A percentile compares a stretch with the other conserved stretches of the same genome.
These are phyloP conservation scores for Phrynosoma blainvillii DNA, from an alignment of 2,113 vertebrate species.

Conservation along the genomic window DNA sequence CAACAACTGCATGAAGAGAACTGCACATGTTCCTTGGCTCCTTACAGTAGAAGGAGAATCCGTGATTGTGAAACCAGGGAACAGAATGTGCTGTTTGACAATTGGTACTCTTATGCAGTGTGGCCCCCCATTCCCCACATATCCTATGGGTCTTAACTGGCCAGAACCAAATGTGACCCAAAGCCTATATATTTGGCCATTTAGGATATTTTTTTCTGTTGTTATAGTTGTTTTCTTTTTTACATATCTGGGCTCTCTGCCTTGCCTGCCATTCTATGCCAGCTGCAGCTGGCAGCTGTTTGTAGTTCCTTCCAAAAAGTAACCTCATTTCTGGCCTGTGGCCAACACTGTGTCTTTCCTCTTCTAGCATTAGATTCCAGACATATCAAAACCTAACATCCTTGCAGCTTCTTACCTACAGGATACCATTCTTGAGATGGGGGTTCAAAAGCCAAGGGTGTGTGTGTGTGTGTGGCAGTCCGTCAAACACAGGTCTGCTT, in stretches of 20 bases:
- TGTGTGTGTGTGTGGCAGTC: background rate
- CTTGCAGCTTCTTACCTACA: background rate
- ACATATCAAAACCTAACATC: background rate
- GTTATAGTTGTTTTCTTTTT: background rate
- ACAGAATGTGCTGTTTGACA: background rate
- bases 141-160: background rate
- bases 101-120: background rate
- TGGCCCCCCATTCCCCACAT: background rate
- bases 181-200: background rate
- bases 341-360: background rate
- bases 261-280: background rate
- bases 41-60: background rate
- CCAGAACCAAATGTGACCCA: background rate
- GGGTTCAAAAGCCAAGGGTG: background rate
- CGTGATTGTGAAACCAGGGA: background rate
- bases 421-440: background rate
- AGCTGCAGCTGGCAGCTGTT: constrained; percentile 31
- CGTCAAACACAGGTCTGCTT: background rate
- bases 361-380: background rate
- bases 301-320: background rate
- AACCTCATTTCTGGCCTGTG: background rate
- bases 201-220: background rate
- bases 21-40: background rate
- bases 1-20: background rate
- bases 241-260: background rate